Evolutionary conservation across 2,888 invertebrate genomes (phyloP).

Genomic region (Cinara cedri): DNA sequence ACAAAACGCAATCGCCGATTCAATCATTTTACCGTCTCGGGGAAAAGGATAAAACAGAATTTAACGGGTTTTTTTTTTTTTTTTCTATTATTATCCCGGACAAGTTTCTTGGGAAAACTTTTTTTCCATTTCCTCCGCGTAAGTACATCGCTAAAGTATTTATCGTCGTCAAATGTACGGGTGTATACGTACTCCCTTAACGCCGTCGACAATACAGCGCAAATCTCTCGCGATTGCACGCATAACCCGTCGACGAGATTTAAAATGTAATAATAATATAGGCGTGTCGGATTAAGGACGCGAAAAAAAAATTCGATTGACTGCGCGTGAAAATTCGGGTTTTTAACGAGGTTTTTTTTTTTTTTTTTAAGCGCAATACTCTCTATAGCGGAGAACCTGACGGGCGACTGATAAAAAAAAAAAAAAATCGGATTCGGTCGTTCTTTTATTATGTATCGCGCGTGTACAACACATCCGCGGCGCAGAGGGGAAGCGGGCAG

Average conservation of each 20-base stretch:
- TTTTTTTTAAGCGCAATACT: no score
- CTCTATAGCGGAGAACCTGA: background rate
- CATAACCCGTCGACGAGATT: constrained; percentile 20
- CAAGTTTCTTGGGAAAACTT: no score
- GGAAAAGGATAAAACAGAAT: no score
- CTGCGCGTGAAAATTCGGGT: constrained; percentile 32
- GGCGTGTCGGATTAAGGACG: constrained; percentile 2
- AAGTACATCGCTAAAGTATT: no score
- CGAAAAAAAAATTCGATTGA: constrained; percentile 6
- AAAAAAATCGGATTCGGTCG: constrained; percentile 32
- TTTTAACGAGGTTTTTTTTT: constrained; percentile 35
- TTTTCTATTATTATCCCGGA: no score
- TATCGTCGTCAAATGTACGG: no score
- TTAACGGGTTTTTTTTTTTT: no score
- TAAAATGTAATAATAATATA: background rate
- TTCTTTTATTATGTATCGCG: constrained; percentile 13
- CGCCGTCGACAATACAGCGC: background rate
- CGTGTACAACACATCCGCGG: background rate
- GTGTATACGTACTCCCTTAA: no score
- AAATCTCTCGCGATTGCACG: constrained; percentile 22
- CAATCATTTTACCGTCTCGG: no score
- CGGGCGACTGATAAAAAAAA: constrained; percentile 1
- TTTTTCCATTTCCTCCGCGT: no score
- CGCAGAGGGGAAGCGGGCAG: constrained; percentile 2
- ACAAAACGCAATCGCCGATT: no score